phyloP scores from a whole-genome alignment of 2,888 invertebrate genomes.

The Zaprionus lineosus region DNA sequence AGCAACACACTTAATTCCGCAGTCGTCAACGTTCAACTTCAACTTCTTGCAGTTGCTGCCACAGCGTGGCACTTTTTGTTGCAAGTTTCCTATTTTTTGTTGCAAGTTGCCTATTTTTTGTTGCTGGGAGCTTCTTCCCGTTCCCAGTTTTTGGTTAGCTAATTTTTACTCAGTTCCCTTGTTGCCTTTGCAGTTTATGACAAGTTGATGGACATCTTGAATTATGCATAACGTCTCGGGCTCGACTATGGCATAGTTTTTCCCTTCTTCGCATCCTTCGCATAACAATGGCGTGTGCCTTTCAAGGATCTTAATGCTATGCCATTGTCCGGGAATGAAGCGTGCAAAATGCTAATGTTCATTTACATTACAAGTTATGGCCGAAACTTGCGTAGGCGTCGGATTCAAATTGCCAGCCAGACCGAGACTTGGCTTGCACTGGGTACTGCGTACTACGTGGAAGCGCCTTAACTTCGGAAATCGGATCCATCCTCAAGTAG shows the following conservation, averaged over 20 bases:
- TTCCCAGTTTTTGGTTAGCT: slow-evolving; percentile 45
- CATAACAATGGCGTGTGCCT: slow-evolving; percentile 57
- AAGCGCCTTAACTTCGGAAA: too few relatives aligned
- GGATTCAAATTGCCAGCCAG: slow-evolving; percentile 24
- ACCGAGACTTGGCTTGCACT: slow-evolving; percentile 27
- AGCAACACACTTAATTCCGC: too few relatives aligned
- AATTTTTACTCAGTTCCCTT: slow-evolving; percentile 50
- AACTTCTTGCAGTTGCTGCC: too few relatives aligned
- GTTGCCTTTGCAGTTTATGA: slow-evolving; percentile 55
- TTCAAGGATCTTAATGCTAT: slow-evolving; percentile 50
- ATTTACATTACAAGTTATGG: slow-evolving; percentile 60
- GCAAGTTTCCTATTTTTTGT: too few relatives aligned
- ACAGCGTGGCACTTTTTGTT: too few relatives aligned
- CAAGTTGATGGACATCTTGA: slow-evolving; percentile 71
- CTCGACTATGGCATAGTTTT: slow-evolving; percentile 40
- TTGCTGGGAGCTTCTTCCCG: slow-evolving; percentile 30
- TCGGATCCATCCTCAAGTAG: too few relatives aligned
- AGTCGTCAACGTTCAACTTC: too few relatives aligned
- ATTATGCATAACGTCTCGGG: slow-evolving; percentile 62
- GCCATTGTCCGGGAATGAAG: slow-evolving; percentile 53
- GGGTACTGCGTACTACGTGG: too few relatives aligned
- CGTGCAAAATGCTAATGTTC: slow-evolving; percentile 62
- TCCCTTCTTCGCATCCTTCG: too few relatives aligned
- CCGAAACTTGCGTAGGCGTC: slow-evolving; percentile 50
- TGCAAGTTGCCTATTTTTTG: slow-evolving; percentile 13